Evolutionary conservation across 37 sponge, comb jelly and placozoan genomes (phyloP), one percentile per base, ranked within the genome.

Genomic region (Aplysina aerophoba): DNA sequence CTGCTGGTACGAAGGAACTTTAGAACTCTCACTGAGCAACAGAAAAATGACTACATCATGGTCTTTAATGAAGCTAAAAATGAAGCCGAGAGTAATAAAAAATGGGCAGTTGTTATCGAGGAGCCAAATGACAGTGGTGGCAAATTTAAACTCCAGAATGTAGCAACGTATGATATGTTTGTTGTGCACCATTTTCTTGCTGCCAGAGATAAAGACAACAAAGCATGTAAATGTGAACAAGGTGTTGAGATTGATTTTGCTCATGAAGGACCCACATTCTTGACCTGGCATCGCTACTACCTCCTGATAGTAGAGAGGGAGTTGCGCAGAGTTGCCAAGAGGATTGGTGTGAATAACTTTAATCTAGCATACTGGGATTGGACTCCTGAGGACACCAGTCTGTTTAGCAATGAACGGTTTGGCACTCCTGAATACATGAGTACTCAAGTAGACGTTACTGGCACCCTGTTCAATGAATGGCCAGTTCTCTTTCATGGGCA

Each of bases 201-300:
- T 22, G 22, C 6, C 15, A 5, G 78, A 16, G 78, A 75, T 0
- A 8, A 25, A 19, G 22, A 75, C 41, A 44, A 69, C 22, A 24
- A 39, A n/a, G 25, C 0, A 3, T 28, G 57, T 25, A 33, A 30
- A 41, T 21, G 55, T 24, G 17, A 8, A 33, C 33, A 44, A 44
- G 50, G 8, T 11, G 8, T 44, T 44, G 50, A 11, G 8, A 44
- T 44, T 11, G 83, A 83, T 54, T 83, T 64, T 36, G 83, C 41
- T 24, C 83, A 83, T 64, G 50, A 63, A 83, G 83, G 83, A 0
- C 83, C 83, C 0, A 8, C 5, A 12, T 83, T 83, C 50, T 69
- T 53, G 1, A 64, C 65, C 20, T 83, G 83, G 83, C 83, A 83
- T 66, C 39, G 83, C 38, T 64, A 83, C 27, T 83, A 66, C 63